Evolutionary conservation across 2,888 invertebrate species (phyloP).

Genomic region (Caenorhabditis uteleia): DNA sequence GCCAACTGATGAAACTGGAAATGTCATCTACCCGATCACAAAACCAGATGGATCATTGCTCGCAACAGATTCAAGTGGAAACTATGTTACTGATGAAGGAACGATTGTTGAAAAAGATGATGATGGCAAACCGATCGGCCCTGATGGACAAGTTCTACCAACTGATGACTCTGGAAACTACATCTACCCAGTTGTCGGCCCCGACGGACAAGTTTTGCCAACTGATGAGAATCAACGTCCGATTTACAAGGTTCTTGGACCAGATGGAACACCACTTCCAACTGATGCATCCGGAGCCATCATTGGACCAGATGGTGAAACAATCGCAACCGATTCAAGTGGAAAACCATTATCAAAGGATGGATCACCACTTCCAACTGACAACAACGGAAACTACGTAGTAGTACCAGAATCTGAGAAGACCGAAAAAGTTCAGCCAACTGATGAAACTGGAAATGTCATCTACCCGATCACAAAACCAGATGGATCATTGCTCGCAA

Average conservation of each 20-base stretch:
- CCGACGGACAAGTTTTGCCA: constrained; percentile 26
- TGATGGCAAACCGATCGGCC: constrained; percentile 16
- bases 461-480: constrained; percentile 38
- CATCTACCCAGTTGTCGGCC: constrained; percentile 25
- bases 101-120: constrained; percentile 9
- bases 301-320: constrained; percentile 38
- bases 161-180: constrained; percentile 34
- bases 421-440: constrained; percentile 28
- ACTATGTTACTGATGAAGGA: constrained; percentile 8
- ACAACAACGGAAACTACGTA: constrained; percentile 32
- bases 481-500: constrained; percentile 30
- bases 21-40: constrained; percentile 26
- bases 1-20: constrained; percentile 19
- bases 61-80: constrained; percentile 24
- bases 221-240: constrained; percentile 37
- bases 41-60: constrained; percentile 25
- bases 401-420: constrained; percentile 27
- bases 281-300: constrained; percentile 31
- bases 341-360: constrained; percentile 33
- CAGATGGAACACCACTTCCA: constrained; percentile 18
- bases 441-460: constrained; percentile 39
- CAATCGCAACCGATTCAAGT: constrained; percentile 44
- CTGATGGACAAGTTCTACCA: constrained; percentile 23
- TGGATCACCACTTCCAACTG: constrained; percentile 45
- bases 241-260: constrained; percentile 28